A percentile compares a stretch with the other conserved stretches of the same genome.
Evolutionary conservation across 2,113 vertebrate species (phyloP).

Genomic region (Leucosticte australis): DNA sequence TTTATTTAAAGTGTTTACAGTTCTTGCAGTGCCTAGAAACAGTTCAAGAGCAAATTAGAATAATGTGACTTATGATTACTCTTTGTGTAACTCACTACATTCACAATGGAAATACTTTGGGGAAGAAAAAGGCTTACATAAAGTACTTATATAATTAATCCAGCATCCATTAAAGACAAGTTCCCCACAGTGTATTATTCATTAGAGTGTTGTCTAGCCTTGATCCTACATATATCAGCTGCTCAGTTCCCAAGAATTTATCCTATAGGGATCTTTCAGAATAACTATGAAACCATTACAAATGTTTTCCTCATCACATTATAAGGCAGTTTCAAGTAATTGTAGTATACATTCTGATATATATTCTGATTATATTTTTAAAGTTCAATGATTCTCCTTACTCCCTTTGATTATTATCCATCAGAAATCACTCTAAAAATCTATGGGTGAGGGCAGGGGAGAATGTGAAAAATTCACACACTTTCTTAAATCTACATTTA

Average conservation of each 20-base stretch:
- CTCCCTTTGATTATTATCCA: background rate
- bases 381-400: background rate
- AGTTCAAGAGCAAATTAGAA: background rate
- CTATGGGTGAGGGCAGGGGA: background rate
- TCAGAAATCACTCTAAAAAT: background rate
- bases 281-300: background rate
- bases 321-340: background rate
- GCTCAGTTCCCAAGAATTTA: background rate
- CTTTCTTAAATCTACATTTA: background rate
- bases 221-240: background rate
- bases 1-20: background rate
- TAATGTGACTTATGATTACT: background rate
- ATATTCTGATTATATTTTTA: background rate
- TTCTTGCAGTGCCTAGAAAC: background rate
- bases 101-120: background rate
- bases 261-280: background rate
- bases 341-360: background rate
- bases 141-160: slow-evolving; percentile 7
- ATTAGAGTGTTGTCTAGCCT: background rate
- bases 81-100: background rate
- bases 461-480: no score
- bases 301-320: background rate
- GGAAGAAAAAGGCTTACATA: background rate
- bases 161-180: background rate
- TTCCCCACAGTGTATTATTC: background rate